Evolutionary conservation across 2,888 invertebrate genomes (phyloP).

Genomic region (Heteromurus nitidus): DNA sequence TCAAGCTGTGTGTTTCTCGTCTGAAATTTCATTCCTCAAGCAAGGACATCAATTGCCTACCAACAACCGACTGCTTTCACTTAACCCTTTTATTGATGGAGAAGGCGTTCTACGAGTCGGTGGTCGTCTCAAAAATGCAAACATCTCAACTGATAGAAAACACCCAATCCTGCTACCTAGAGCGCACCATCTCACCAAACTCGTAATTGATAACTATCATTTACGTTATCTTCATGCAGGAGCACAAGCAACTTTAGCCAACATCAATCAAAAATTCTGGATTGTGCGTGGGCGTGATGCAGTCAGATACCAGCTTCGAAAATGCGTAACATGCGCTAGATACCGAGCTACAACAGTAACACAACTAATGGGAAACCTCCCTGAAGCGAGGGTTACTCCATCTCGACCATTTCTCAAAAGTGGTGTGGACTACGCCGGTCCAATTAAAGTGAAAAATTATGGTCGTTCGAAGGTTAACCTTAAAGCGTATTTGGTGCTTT

Average conservation of each 20-base stretch:
- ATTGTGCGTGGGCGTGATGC: constrained; percentile 43
- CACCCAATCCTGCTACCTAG: constrained; percentile 25
- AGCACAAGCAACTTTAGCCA: constrained; percentile 28
- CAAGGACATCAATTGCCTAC: neutral
- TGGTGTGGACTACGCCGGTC: constrained; percentile 19
- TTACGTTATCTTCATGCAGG: constrained; percentile 61
- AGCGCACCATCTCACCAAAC: constrained; percentile 43
- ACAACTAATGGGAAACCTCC: constrained; percentile 74
- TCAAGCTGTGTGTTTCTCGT: constrained; percentile 3
- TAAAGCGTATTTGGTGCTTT: neutral
- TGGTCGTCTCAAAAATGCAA: constrained; percentile 72
- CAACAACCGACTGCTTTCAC: constrained; percentile 13
- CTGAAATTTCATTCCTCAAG: constrained; percentile 5
- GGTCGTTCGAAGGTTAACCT: neutral
- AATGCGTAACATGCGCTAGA: constrained; percentile 66
- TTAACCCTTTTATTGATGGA: constrained; percentile 66
- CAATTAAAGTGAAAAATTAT: neutral
- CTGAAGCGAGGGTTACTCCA: constrained; percentile 68
- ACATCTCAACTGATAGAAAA: constrained; percentile 68
- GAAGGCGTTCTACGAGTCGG: constrained; percentile 69
- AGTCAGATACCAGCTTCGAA: constrained; percentile 28
- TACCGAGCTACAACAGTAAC: constrained; percentile 30
- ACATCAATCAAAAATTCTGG: constrained; percentile 51
- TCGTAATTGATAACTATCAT: constrained; percentile 60
- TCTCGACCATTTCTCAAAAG: constrained; percentile 71